These are phyloP conservation scores for Euleptes europaea DNA, from an alignment of 2,113 vertebrate species.

Conservation along the genomic window DNA sequence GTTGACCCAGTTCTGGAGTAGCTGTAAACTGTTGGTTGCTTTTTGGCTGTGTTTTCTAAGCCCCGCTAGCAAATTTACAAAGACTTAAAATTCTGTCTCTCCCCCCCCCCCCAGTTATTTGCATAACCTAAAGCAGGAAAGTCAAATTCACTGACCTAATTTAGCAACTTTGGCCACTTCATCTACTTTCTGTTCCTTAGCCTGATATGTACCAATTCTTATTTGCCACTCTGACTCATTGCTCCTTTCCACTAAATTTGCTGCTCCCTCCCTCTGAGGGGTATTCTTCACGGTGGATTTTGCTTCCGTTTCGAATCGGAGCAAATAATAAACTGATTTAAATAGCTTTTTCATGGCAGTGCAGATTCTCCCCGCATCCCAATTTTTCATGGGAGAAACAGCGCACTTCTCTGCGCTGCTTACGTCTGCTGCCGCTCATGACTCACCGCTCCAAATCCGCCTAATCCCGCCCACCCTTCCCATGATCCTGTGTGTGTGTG, in stretches of 20 bases:
- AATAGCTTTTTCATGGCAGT: too few relatives aligned
- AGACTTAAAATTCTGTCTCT: constrained; percentile 35
- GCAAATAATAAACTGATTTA: too few relatives aligned
- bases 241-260: constrained; percentile 52
- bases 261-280: constrained; percentile 48
- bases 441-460: too few relatives aligned
- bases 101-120: constrained; percentile 46
- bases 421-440: too few relatives aligned
- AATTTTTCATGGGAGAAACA: too few relatives aligned
- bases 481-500: too few relatives aligned
- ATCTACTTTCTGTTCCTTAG: constrained; percentile 52
- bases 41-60: constrained; percentile 52
- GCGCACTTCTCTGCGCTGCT: too few relatives aligned
- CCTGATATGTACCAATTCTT: constrained; percentile 55
- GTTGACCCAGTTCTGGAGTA: constrained; percentile 64
- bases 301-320: too few relatives aligned
- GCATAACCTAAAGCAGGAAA: constrained; percentile 48
- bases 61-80: constrained; percentile 38
- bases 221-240: constrained; percentile 36
- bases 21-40: constrained; percentile 50
- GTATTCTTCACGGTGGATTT: too few relatives aligned
- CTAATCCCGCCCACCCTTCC: too few relatives aligned
- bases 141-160: constrained; percentile 53
- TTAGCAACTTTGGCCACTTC: constrained; percentile 50
- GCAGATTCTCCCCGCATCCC: too few relatives aligned